A percentile compares a stretch with the other conserved stretches of the same genome.
phyloP scores from a whole-genome alignment of 2,113 vertebrate genomes.

The Ochotona princeps region DNA sequence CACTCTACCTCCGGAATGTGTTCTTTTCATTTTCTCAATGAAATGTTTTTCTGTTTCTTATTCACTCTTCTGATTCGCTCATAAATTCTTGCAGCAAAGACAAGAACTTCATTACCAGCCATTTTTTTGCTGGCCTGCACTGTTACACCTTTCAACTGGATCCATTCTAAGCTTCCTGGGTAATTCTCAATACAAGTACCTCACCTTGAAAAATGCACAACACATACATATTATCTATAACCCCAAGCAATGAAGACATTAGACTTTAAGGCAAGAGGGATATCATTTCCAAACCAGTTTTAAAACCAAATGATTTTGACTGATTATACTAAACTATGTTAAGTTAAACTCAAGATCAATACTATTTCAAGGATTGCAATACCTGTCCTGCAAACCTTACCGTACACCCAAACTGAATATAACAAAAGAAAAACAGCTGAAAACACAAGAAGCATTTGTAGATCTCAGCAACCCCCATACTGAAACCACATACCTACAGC shows the following conservation, averaged over 20 bases:
- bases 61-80: too few relatives aligned
- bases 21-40: too few relatives aligned
- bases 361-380: neutral
- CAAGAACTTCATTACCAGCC: too few relatives aligned
- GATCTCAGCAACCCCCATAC: neutral
- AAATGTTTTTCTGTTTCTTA: too few relatives aligned
- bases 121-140: too few relatives aligned
- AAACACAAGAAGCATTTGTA: neutral
- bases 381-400: neutral
- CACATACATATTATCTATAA: neutral
- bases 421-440: neutral
- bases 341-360: neutral
- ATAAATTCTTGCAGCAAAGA: too few relatives aligned
- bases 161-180: neutral
- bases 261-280: neutral
- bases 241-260: neutral
- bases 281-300: neutral
- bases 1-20: too few relatives aligned
- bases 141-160: neutral
- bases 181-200: neutral
- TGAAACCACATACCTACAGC: constrained; percentile 91
- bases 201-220: neutral
- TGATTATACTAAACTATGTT: neutral
- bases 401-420: neutral
- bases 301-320: neutral